A percentile compares a stretch with the other conserved stretches of the same genome.
Evolutionary conservation across 2,113 vertebrate genomes (phyloP).

Genomic region (Phylloscopus trochilus): DNA sequence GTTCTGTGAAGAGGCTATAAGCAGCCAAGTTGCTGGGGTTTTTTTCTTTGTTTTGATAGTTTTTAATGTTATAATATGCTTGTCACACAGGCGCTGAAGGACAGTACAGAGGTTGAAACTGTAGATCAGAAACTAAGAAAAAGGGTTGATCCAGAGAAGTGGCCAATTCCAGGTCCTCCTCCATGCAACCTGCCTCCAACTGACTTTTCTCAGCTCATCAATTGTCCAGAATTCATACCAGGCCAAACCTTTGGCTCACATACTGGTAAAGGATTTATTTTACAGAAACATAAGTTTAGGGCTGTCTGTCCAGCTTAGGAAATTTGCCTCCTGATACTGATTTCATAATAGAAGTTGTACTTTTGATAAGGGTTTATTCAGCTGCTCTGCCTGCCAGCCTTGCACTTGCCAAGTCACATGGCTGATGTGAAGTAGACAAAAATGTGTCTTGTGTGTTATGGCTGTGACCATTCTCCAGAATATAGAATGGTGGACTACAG

Average conservation of each 20-base stretch:
- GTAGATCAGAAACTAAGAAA: conserved; percentile 87
- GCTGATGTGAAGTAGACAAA: not conserved
- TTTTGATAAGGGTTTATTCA: not conserved
- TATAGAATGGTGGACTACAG: not conserved
- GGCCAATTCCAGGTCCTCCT: conserved; percentile 87
- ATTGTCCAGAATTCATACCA: conserved; percentile 95
- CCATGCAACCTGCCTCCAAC: conserved; percentile 78
- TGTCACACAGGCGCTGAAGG: conserved; percentile 85
- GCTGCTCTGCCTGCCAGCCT: not conserved
- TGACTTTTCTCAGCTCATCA: conserved; percentile 91
- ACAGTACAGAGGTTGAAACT: conserved; percentile 90
- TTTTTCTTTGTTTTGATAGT: not conserved
- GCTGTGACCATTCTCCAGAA: not conserved
- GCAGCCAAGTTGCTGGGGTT: not conserved
- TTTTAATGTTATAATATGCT: not conserved
- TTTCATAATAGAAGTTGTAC: conserved; percentile 3
- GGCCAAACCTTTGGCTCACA: conserved; percentile 80
- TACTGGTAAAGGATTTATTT: conserved; percentile 78
- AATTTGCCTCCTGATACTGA: not conserved
- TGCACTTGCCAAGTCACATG: not conserved
- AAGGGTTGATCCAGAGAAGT: conserved; percentile 88
- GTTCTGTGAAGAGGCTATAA: not conserved
- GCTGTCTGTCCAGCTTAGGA: not conserved
- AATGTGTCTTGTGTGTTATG: not conserved
- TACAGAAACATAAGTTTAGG: not conserved